Evolutionary conservation across 2,113 vertebrate species (phyloP).

Genomic region (Dendropsophus ebraccatus): DNA sequence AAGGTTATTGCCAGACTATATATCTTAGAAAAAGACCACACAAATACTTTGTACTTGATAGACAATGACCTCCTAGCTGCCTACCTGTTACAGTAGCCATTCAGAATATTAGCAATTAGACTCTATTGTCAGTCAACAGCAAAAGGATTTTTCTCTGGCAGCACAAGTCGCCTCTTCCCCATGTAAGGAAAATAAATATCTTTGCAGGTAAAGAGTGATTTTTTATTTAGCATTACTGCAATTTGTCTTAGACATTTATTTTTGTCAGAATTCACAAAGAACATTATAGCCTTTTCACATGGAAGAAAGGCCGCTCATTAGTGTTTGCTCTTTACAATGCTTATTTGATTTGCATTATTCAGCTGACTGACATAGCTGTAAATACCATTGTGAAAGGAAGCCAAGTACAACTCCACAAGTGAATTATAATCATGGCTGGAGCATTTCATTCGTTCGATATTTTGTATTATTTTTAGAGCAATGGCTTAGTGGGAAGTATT

Average conservation of each 20-base stretch:
- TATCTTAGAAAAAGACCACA: not conserved
- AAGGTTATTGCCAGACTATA: not conserved
- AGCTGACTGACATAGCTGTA: constrained; percentile 6
- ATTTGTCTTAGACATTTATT: constrained; percentile 14
- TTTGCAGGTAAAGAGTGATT: not conserved
- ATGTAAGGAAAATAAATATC: not conserved
- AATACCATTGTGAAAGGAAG: not conserved
- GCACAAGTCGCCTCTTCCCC: not conserved
- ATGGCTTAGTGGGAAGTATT: not conserved
- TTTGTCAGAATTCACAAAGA: constrained; percentile 1
- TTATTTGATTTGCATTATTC: constrained; percentile 36
- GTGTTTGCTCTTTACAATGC: not conserved
- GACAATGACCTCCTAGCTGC: not conserved
- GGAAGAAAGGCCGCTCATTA: constrained; percentile 4
- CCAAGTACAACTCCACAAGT: not conserved
- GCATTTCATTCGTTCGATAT: not conserved
- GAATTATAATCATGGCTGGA: not conserved
- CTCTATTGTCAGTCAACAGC: constrained; percentile 13
- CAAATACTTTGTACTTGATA: not conserved
- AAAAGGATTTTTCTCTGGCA: not conserved
- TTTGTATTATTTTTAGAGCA: not conserved
- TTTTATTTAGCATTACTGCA: not conserved
- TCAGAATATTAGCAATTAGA: constrained; percentile 7
- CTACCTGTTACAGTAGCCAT: not conserved
- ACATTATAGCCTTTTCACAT: not conserved